Base-by-base conservation (phyloP, 2,888 invertebrate genomes). In the Macrosoma leucophasiata region DNA sequence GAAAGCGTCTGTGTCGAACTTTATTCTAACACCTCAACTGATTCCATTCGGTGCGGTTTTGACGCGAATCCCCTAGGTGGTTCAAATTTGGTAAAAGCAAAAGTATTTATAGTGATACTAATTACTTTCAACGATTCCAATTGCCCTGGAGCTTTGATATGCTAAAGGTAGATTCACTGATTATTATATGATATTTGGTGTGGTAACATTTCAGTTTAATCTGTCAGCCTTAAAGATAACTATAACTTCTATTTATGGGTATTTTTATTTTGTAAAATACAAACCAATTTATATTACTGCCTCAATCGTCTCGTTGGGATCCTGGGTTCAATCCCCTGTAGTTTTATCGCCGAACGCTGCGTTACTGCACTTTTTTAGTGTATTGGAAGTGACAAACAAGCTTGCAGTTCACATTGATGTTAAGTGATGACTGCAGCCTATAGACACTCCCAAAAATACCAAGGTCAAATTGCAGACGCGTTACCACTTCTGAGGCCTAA, bases 21-120 rank as follows among this genome's bases (percentile, higher is more conserved):
- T 55, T 53, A 47, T 61, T 62, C 48, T 59, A 65, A 63, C 65
- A 64, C 61, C 54, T 63, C 61, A 59, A 59, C 58, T 62, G 48
- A 64, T 62, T 55, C 58, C 52, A 66, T 66, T 66, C 62, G 63
- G 58, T 48, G 52, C 30, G 41, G 38, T 41, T 46, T 42, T 35
- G 29, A 34, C 13, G 13, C 20, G 28, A 32, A 24, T 22, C 25
- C 9, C 22, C 10, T 22, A 9, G 8, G 22, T 22, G 10, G 27
- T 18, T 18, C 15, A 24, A 17, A 4, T 17, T 18, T 22, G 9
- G 26, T 26, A 14, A 27, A 17, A 27, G n/a, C n/a, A n/a, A n/a
- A n/a, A n/a, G n/a, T n/a, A n/a, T n/a, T n/a, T n/a, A n/a, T n/a
- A n/a, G n/a, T n/a, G n/a, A n/a, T n/a, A 27, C 18, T 27, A 10